phyloP scores from a whole-genome alignment of 1,140 invertebrate species.

The Bombyx mori region DNA sequence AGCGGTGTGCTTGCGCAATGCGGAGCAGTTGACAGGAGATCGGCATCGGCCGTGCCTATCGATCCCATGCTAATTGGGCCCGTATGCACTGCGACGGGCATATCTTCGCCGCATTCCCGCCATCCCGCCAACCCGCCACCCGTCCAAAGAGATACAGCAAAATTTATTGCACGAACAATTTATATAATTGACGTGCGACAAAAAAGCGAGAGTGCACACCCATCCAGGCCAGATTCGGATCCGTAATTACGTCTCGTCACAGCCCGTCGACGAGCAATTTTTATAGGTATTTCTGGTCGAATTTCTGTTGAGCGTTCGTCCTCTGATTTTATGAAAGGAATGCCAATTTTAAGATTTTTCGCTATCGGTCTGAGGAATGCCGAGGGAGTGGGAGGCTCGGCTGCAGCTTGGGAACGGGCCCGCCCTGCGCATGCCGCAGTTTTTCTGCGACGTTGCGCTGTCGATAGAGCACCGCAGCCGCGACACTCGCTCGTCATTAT shows the following conservation, averaged over 20 bases:
- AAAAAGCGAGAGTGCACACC: slow-evolving; percentile 65
- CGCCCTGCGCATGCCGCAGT: slow-evolving; percentile 44
- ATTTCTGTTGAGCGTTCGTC: slow-evolving; percentile 55
- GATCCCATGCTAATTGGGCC: slow-evolving; percentile 65
- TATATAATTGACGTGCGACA: slow-evolving; percentile 68
- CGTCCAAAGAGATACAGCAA: slow-evolving; percentile 58
- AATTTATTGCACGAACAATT: slow-evolving; percentile 70
- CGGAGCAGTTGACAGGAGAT: slow-evolving; percentile 53
- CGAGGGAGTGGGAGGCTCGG: slow-evolving; percentile 28
- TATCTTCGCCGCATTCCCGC: slow-evolving; percentile 56
- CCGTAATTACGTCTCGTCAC: slow-evolving; percentile 54
- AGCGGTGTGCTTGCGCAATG: slow-evolving; percentile 45
- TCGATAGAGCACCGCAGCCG: slow-evolving; percentile 45
- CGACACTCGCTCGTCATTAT: slow-evolving; percentile 64
- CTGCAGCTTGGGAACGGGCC: slow-evolving; percentile 42
- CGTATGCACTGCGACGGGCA: slow-evolving; percentile 37
- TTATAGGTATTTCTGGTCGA: slow-evolving; percentile 56
- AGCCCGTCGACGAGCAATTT: slow-evolving; percentile 36
- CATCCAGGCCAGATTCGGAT: slow-evolving; percentile 48
- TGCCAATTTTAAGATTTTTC: slow-evolving; percentile 66
- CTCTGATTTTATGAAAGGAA: slow-evolving; percentile 63
- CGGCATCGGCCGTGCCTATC: slow-evolving; percentile 56
- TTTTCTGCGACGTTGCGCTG: slow-evolving; percentile 44
- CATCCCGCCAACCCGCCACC: slow-evolving; percentile 41
- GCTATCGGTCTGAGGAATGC: slow-evolving; percentile 51